Percentiles rank a stretch among this genome's conserved stretches.
phyloP scores from a whole-genome alignment of 2,113 vertebrate genomes.

The Promerops cafer region DNA sequence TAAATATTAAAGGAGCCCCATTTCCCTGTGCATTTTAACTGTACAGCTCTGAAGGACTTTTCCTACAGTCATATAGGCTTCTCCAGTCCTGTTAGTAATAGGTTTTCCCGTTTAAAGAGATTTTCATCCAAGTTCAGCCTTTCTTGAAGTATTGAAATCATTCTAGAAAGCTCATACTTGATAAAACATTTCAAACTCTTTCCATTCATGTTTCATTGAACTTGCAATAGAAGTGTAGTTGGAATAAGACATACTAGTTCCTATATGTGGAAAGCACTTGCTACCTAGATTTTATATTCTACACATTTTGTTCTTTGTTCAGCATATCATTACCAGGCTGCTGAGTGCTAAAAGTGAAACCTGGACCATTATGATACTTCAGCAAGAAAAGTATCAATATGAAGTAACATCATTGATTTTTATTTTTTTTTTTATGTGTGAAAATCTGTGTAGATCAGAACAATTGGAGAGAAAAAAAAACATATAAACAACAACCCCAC shows the following conservation, averaged over 20 bases:
- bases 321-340: not conserved
- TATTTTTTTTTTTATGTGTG: not conserved
- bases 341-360: not conserved
- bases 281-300: not conserved
- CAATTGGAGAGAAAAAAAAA: not conserved
- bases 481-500: not conserved
- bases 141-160: not conserved
- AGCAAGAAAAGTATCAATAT: not conserved
- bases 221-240: not conserved
- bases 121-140: not conserved
- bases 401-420: not conserved
- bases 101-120: not conserved
- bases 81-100: not conserved
- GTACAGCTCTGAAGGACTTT: not conserved
- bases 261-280: not conserved
- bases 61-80: not conserved
- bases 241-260: not conserved
- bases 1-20: not conserved
- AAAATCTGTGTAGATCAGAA: not conserved
- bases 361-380: not conserved
- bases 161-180: not conserved
- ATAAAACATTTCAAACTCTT: not conserved
- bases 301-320: not conserved
- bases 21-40: not conserved
- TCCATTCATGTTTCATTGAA: not conserved